Conservation (phyloP, 2,888 invertebrate genomes). For the Drosophila setosimentum region DNA sequence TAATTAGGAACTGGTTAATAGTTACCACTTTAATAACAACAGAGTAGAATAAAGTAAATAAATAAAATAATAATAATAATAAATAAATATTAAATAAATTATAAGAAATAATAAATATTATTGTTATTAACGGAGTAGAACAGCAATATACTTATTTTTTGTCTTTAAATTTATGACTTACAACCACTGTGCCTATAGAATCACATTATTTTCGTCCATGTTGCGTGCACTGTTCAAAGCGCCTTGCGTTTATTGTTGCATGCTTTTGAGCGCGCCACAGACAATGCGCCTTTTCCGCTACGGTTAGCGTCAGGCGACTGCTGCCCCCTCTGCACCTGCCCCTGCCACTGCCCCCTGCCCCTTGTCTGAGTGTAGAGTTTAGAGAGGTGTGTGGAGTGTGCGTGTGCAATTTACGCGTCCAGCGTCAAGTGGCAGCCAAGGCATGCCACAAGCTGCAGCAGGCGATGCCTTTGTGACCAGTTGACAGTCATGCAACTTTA, state of each 20-base stretch:
- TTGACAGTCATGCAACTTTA: slow-evolving; percentile 57
- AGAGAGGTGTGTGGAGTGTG: slow-evolving; percentile 25
- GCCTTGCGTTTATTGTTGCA: slow-evolving; percentile 41
- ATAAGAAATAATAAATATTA: background rate
- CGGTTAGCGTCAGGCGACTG: slow-evolving; percentile 18
- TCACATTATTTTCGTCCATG: background rate
- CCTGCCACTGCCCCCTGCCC: background rate
- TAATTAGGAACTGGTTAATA: too few species aligned
- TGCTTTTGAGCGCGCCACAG: slow-evolving; percentile 47
- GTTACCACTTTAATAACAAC: too few species aligned
- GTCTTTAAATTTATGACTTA: background rate
- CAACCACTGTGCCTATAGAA: background rate
- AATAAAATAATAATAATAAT: too few species aligned
- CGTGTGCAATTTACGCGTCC: slow-evolving; percentile 67
- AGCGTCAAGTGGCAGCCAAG: slow-evolving; percentile 62
- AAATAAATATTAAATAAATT: background rate
- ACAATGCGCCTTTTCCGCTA: slow-evolving; percentile 49
- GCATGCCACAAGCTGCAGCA: slow-evolving; percentile 64
- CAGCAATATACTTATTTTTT: background rate
- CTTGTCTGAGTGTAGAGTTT: background rate
- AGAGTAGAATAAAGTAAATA: too few species aligned
- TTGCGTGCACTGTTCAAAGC: slow-evolving; percentile 34
- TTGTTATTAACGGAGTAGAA: background rate
- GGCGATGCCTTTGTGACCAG: slow-evolving; percentile 63
- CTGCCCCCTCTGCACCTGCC: background rate